Evolutionary conservation across 2,888 invertebrate species (phyloP).

Genomic region (Drosophila suboccidentalis): DNA sequence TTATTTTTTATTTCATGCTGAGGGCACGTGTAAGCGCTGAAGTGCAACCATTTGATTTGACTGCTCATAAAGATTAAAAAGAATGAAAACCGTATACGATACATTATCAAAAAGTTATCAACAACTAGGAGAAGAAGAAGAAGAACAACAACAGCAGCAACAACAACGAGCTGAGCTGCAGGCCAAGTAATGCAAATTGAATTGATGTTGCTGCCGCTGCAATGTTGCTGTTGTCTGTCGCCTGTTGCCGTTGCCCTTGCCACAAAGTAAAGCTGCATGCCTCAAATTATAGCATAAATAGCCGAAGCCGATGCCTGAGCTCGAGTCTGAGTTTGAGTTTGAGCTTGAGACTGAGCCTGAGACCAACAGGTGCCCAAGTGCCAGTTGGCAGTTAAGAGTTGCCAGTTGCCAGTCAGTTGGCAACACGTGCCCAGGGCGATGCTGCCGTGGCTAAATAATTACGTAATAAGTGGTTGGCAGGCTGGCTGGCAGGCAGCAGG

Average conservation of each 20-base stretch:
- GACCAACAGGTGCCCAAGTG: slow-evolving; percentile 73
- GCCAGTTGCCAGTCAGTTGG: slow-evolving; percentile 58
- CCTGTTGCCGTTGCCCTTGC: slow-evolving; percentile 37
- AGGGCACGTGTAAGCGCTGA: slow-evolving; percentile 51
- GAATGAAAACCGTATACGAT: slow-evolving; percentile 20
- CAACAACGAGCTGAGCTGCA: slow-evolving; percentile 37
- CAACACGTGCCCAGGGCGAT: slow-evolving; percentile 72
- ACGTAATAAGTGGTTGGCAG: slow-evolving; percentile 83
- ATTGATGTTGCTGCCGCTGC: slow-evolving; percentile 64
- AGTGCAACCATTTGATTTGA: slow-evolving; percentile 42
- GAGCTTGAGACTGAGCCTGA: slow-evolving; percentile 7
- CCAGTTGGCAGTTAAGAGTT: slow-evolving; percentile 64
- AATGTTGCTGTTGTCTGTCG: not conserved
- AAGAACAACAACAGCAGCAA: not conserved
- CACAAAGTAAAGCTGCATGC: slow-evolving; percentile 61
- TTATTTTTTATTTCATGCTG: slow-evolving; percentile 24
- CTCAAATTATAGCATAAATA: slow-evolving; percentile 78
- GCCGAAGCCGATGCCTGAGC: slow-evolving; percentile 37
- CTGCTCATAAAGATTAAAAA: slow-evolving; percentile 41
- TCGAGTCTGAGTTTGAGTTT: not conserved
- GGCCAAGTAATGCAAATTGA: slow-evolving; percentile 78
- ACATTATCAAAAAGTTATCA: slow-evolving; percentile 56
- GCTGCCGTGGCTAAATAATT: slow-evolving; percentile 81
- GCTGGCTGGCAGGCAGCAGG: slow-evolving; percentile 34
- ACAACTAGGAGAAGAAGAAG: not conserved